Evolutionary conservation across 2,113 vertebrate species (phyloP), one percentile per base, ranked within the genome.

Genomic region (Emydocephalus ijimae): DNA sequence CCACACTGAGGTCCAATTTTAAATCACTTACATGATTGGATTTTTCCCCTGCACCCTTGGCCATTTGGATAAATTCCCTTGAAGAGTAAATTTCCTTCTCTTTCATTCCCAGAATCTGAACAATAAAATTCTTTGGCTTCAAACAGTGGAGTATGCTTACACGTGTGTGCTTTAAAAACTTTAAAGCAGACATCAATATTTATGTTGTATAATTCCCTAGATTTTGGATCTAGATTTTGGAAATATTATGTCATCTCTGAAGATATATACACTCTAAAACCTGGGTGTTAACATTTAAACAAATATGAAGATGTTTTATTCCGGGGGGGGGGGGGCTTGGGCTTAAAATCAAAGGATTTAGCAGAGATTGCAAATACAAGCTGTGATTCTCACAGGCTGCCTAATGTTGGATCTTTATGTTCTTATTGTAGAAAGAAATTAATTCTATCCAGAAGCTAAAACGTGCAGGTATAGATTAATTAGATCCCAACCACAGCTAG

Each of bases 1-100:
- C 18, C 55, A 95, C 90, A 39, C 14, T 90, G 14, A n/a, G 91
- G 57, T 48, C 93, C 89, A 89, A 52, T 48, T 94, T 61, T 86
- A 59, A 89, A 89, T 89, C 85, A 91, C 85, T 74, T 93, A 95
- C n/a, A 93, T 90, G 91, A 52, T 54, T 94, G 11, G 1, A 26
- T 57, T 23, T 48, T 45, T 7, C 5, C 9, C 5, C 2, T 48
- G 45, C 6, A 34, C 29, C 3, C 0, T 45, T 54, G 18, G 34
- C 43, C 0, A 26, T 92, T 87, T 89, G 81, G 86, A 69, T 90
- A 43, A 91, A 91, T 91, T 94, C 93, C 86, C 92, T 43, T 94
- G 54, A 1, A 45, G 21, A 61, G 0, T 29, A 57, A 21, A 0
- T 50, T 92, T 89, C 12, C 52, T 92, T 50, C 59, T 86, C 21